A percentile compares a stretch with the other conserved stretches of the same genome.
Conservation (phyloP, 2,113 vertebrate genomes). For the Microtus ochrogaster region DNA sequence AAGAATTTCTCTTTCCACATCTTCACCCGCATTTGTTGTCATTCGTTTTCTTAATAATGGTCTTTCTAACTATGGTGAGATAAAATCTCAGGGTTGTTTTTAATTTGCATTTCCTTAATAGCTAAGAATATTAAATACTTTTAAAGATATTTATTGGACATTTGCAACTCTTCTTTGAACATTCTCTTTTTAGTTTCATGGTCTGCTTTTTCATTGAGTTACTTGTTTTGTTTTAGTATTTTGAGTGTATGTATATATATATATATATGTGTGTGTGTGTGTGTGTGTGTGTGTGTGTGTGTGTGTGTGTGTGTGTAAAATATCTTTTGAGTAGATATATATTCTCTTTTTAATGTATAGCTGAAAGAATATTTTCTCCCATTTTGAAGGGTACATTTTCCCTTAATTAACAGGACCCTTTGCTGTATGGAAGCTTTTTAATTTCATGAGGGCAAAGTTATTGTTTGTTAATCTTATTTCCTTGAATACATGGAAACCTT, state of each 20-base stretch:
- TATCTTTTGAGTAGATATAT: neutral
- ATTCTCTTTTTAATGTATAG: neutral
- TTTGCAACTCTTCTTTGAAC: neutral
- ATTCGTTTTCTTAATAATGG: neutral
- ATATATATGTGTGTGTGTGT: no score
- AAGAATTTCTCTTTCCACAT: neutral
- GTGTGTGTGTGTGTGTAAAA: no score
- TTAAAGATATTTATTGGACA: neutral
- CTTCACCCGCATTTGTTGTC: neutral
- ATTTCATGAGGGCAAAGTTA: neutral
- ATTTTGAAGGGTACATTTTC: neutral
- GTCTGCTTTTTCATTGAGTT: neutral
- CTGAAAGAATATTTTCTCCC: neutral
- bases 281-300: no score
- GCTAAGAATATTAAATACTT: neutral
- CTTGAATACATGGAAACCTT: neutral
- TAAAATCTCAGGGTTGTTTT: neutral
- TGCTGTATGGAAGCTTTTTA: neutral
- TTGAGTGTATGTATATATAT: neutral
- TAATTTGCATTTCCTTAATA: neutral
- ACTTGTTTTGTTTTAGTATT: neutral
- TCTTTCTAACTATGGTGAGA: neutral
- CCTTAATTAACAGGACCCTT: neutral
- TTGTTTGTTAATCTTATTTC: neutral
- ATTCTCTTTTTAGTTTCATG: neutral